Evolutionary conservation across 2,888 invertebrate species (phyloP).

Genomic region (Pseudanteris insignis): DNA sequence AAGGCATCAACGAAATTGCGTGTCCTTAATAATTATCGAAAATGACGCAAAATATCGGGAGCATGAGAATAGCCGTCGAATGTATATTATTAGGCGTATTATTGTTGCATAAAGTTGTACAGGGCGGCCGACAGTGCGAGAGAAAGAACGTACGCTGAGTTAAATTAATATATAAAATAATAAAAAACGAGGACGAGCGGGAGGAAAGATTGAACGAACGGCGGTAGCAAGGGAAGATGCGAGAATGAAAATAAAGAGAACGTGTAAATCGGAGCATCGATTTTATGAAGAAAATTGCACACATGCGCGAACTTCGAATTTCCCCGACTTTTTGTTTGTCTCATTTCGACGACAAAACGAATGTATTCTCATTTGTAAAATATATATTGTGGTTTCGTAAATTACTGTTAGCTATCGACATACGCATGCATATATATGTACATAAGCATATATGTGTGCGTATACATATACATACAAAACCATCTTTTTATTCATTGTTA

Average conservation of each 20-base stretch:
- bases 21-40: constrained; percentile 44
- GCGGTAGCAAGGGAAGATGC: constrained; percentile 9
- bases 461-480: constrained; percentile 51
- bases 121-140: constrained; percentile 27
- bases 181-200: constrained; percentile 7
- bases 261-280: constrained; percentile 44
- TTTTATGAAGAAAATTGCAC: constrained; percentile 39
- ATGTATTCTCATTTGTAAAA: constrained; percentile 43
- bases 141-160: constrained; percentile 11
- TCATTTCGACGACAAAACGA: constrained; percentile 35
- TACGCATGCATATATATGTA: constrained; percentile 38
- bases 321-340: constrained; percentile 25
- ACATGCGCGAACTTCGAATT: constrained; percentile 39
- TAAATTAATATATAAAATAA: constrained; percentile 21
- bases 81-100: constrained; percentile 45
- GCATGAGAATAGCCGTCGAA: constrained; percentile 32
- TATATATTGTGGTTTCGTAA: constrained; percentile 45
- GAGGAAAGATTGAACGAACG: constrained; percentile 2
- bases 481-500: constrained; percentile 47
- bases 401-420: constrained; percentile 43
- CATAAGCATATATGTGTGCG: constrained; percentile 47
- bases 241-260: constrained; percentile 26
- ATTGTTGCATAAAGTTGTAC: constrained; percentile 42
- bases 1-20: constrained; percentile 44
- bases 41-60: constrained; percentile 41